Evolutionary conservation across 2,797 vertebrate genomes (phyloP).

Genomic region (Pseudochirops cupreus): DNA sequence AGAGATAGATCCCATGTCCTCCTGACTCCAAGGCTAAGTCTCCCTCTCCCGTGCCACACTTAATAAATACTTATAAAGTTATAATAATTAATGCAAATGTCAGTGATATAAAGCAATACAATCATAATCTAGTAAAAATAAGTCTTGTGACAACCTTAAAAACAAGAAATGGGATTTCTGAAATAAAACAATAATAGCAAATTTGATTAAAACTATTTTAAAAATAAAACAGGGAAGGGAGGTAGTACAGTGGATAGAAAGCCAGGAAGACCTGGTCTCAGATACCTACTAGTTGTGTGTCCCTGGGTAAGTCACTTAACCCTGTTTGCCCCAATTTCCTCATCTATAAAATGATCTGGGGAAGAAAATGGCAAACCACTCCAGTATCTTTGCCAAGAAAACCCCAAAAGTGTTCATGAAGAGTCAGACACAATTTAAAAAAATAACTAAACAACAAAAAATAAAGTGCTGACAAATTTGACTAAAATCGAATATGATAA

Average conservation of each 20-base stretch:
- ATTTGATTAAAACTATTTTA: not conserved
- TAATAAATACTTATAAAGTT: not conserved
- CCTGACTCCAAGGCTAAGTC: not conserved
- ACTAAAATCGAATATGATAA: not conserved
- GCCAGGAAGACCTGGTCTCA: not conserved
- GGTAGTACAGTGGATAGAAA: not conserved
- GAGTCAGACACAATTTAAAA: not conserved
- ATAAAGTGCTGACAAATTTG: slow-evolving; percentile 12
- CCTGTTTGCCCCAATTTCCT: not conserved
- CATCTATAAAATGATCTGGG: not conserved
- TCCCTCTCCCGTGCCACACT: not conserved
- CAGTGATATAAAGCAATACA: slow-evolving; percentile 11
- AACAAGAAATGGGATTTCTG: not conserved
- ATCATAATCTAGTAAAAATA: not conserved
- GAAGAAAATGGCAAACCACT: not conserved
- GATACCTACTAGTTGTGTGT: not conserved
- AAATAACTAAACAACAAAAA: not conserved
- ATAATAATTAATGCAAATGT: not conserved
- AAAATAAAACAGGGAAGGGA: not conserved
- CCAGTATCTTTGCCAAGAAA: not conserved
- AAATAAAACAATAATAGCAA: not conserved
- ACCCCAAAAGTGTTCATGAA: not conserved
- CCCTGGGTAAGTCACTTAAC: not conserved
- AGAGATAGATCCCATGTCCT: not conserved
- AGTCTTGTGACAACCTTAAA: not conserved